Base-by-base conservation (phyloP, 2,113 vertebrate genomes). In the Coturnix japonica region DNA sequence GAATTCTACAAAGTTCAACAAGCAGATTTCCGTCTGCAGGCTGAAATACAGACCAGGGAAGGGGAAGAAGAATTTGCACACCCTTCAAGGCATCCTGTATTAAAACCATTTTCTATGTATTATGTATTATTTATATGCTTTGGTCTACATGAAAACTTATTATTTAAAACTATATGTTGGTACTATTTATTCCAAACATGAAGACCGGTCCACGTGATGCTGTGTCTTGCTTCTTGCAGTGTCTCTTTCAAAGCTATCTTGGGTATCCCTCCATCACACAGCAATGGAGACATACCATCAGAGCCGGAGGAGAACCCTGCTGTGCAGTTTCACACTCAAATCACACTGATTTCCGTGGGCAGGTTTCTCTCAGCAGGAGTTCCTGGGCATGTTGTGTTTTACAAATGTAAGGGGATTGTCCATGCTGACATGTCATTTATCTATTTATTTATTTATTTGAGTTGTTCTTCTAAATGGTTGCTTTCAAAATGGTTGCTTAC, bases 241-340 rank as follows among this genome's bases (percentile, higher is more conserved):
- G 16, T 26, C 14, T 46, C n/a, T 85, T 69, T 14, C 41, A 87
- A 84, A 81, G 23, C 6, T 25, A 47, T 14, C 5, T 83, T n/a
- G 18, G 13, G 7, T 43, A 56, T 57, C 23, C 18, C 53, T 53
- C 3, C 61, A 5, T 76, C 56, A 22, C 64, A 21, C 1, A 10
- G 76, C 46, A 59, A 14, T 5, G 69, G 75, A 93, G 94, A 87
- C 15, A 28, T 25, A 14, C 37, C 1, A 0, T 2, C 46, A 43
- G 39, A 43, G 81, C 69, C 85, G 80, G 81, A 43, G 79, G 22
- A 64, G 82, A 31, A 6, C 28, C 87, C 90, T 2, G 3, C 90
- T 64, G 87, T 41, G 93, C 94, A 93, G 94, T 95, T 96, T 95
- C 75, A 94, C 91, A 82, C 94, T 74, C 87, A 70, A 91, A 82